Evolutionary conservation across 2,797 vertebrate genomes (phyloP), one percentile per base, ranked within the genome.

Genomic region (Carapus acus): DNA sequence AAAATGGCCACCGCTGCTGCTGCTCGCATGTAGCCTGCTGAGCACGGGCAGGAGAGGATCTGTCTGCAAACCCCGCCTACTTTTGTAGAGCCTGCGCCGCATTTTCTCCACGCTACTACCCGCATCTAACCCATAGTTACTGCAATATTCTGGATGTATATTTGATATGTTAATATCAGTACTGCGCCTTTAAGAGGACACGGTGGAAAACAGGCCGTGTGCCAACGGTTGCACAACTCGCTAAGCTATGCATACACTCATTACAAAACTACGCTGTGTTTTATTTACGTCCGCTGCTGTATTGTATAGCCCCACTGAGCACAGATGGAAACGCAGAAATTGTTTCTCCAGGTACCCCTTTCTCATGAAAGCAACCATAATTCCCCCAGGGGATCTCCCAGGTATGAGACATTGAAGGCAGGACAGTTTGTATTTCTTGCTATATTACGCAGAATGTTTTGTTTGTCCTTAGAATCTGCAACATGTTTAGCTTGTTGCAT

Each of bases 1-100:
- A 85, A 85, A 83, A 85, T 85, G 82, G 85, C 82, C 80, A 84
- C 83, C 77, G 79, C 71, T 19, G 67, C 70, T 76, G 69, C 75
- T 81, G 24, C 9, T n/a, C n/a, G 71, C 17, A 59, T 77, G 73
- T 64, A 74, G 81, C 75, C 70, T 69, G 77, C 76, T 55, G 68
- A 81, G 67, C 67, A 77, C 63, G 74, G 53, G 45, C 67, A 59
- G 3, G 54, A 76, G 49, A 41, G 63, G 76, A 54, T 67, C 74
- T 56, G 54, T 36, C 73, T 37, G 65, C 78, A 81, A 63, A 64
- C 79, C 42, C 79, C 79, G 50, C 83, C 82, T 70, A 74, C 77
- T 36, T 53, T 3, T 33, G 44, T 54, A 50, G 24, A 21, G 41
- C 21, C 24, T 50, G 12, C 17, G 48, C 34, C 27, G 16, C 46